Conservation (phyloP, 1,140 invertebrate genomes). For the Colletes gigas region DNA sequence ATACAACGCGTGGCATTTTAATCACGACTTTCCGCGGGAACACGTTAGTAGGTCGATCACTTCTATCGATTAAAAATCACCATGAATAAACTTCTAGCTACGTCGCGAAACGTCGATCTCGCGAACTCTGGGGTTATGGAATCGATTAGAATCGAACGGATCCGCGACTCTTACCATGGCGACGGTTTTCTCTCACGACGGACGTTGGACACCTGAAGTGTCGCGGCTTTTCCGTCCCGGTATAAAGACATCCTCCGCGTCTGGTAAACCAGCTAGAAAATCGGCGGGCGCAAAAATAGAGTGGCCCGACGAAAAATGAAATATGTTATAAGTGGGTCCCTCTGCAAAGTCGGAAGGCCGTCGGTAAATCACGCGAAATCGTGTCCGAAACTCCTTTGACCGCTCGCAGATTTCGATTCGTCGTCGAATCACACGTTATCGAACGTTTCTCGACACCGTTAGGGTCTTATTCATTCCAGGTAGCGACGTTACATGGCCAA, state of each 20-base stretch:
- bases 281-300: slow-evolving; percentile 71
- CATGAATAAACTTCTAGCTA: too few relatives aligned
- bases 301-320: slow-evolving; percentile 75
- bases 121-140: background rate
- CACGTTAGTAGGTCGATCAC: background rate
- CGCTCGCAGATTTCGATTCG: too few relatives aligned
- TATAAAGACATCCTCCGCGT: slow-evolving; percentile 71
- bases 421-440: background rate
- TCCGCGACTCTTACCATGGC: slow-evolving; percentile 68
- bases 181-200: slow-evolving; percentile 61
- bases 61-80: background rate
- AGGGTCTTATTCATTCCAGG: background rate
- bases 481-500: background rate
- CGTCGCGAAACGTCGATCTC: background rate
- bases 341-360: slow-evolving; percentile 47
- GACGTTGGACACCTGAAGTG: slow-evolving; percentile 72
- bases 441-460: background rate
- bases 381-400: background rate
- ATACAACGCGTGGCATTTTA: too few relatives aligned
- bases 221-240: slow-evolving; percentile 62
- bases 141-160: background rate
- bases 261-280: slow-evolving; percentile 77
- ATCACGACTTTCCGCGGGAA: background rate
- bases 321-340: slow-evolving; percentile 75
- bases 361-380: slow-evolving; percentile 26